These are phyloP conservation scores for Trochalopteron elliotii DNA, from an alignment of 2,113 vertebrate species.

Conservation along the genomic window DNA sequence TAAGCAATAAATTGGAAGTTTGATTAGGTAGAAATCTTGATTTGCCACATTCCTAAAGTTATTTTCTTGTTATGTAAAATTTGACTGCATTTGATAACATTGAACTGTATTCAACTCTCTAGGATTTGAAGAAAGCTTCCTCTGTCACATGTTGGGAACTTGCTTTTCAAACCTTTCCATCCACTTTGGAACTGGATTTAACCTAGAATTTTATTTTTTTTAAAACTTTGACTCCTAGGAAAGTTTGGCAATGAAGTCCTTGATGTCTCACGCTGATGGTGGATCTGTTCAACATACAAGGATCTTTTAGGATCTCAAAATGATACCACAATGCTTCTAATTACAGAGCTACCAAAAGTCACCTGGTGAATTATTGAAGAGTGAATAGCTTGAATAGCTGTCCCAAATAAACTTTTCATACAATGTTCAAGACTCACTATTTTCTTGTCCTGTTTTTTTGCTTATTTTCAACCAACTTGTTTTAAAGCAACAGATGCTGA, in stretches of 20 bases:
- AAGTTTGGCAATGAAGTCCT: neutral
- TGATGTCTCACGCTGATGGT: neutral
- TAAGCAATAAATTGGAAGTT: slow-evolving; percentile 15
- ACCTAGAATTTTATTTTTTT: neutral
- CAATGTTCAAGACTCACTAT: neutral
- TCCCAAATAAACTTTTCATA: neutral
- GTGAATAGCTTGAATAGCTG: neutral
- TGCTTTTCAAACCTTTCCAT: neutral
- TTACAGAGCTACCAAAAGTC: neutral
- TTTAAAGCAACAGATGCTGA: neutral
- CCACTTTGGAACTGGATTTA: neutral
- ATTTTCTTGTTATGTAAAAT: neutral
- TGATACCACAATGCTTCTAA: neutral
- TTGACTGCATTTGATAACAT: neutral
- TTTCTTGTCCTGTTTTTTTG: neutral
- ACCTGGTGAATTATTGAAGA: neutral
- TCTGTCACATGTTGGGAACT: neutral
- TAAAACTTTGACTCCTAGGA: neutral
- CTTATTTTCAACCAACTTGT: neutral
- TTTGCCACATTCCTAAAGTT: neutral
- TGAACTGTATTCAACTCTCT: neutral
- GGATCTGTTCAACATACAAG: neutral
- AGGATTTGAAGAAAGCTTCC: neutral
- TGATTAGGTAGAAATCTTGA: neutral
- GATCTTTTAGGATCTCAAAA: neutral